Base-by-base conservation (phyloP, 2,888 invertebrate genomes). In the Cactoblastis cactorum region DNA sequence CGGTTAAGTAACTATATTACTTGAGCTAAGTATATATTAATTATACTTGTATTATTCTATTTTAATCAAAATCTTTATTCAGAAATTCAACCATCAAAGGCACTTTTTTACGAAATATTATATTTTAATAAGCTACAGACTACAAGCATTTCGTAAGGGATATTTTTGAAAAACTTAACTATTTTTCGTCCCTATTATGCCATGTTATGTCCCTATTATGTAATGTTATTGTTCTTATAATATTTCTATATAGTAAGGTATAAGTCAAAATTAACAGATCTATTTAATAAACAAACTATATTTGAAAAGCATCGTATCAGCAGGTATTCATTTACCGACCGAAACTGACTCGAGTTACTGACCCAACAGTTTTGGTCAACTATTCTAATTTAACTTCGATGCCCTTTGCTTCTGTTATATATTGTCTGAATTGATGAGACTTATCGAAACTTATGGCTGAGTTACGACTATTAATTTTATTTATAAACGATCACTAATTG, bases 331-430 rank as follows among this genome's bases (percentile, higher is more conserved):
- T 72, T 71, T 73, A 65, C 64, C 60, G 63, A 63, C 65, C 67
- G 66, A 67, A 63, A 69, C 61, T 65, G 62, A 65, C 64, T 63
- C 69, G 61, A 74, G 67, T 70, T 69, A 69, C 65, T 54, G 61
- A 62, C 58, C 61, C 61, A 60, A 64, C 61, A 62, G 64, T 65
- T 65, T 59, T 51, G 58, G 56, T 56, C 50, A 77, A 77, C 76
- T 75, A 76, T 77, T 77, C 64, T 72, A 77, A 77, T 77, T 77
- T 69, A 62, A 68, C 64, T 61, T 64, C 63, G 69, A 72, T 69
- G 68, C 68, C 68, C 73, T 72, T 64, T 28, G 22, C n/a, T 69
- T 69, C 69, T 71, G 73, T 75, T 66, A 71, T 63, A 56, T 48
- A 58, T n/a, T n/a, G 56, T 61, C 45, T 43, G 53, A 63, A 69